Percentiles rank a stretch among this genome's conserved stretches.
Evolutionary conservation across 2,797 vertebrate genomes (phyloP).

Genomic region (Phaenicophaeus curvirostris): DNA sequence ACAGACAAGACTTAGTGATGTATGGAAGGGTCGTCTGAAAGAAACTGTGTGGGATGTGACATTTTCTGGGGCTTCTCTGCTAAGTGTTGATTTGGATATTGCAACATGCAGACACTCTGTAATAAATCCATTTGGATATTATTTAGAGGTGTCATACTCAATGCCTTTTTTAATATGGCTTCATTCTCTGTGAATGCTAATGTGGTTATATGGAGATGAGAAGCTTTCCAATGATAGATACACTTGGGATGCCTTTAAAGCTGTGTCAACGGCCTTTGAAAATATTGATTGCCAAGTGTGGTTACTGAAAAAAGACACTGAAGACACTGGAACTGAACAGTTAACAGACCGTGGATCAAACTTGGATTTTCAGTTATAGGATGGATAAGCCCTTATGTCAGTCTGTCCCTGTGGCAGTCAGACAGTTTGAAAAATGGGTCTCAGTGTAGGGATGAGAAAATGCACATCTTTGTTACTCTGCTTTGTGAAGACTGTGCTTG

Average conservation of each 20-base stretch:
- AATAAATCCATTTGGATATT: background rate
- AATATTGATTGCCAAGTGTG: background rate
- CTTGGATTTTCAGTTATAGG: background rate
- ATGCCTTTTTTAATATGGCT: background rate
- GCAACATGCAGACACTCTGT: background rate
- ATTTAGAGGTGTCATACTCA: background rate
- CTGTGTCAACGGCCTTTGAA: background rate
- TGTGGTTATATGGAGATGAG: background rate
- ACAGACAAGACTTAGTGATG: background rate
- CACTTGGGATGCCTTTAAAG: background rate
- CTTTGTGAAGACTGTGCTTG: background rate
- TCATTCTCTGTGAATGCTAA: background rate
- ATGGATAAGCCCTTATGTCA: background rate
- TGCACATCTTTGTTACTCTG: background rate
- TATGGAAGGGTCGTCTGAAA: background rate
- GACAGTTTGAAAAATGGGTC: background rate
- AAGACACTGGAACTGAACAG: background rate
- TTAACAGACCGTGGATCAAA: background rate
- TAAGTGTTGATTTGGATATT: background rate
- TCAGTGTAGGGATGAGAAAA: background rate
- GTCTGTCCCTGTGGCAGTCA: background rate
- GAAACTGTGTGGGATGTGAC: background rate
- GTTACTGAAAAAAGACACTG: background rate
- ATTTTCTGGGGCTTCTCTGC: background rate
- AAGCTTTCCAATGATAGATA: background rate